A percentile compares a stretch with the other conserved stretches of the same genome.
Conservation (phyloP, 2,888 invertebrate species). For the Yponomeuta cagnagella region DNA sequence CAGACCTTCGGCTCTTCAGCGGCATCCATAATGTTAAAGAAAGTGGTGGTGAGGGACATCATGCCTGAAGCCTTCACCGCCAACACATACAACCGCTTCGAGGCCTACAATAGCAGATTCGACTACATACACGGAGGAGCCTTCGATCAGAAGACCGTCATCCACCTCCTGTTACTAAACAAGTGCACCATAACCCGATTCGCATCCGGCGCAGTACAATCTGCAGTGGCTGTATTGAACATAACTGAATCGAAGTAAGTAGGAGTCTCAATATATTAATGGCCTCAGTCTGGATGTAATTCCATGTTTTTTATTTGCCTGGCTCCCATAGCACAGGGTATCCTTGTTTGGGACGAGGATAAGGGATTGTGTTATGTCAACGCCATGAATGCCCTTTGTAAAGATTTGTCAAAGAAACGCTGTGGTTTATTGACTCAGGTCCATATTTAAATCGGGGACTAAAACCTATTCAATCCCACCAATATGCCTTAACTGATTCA, state of each 20-base stretch:
- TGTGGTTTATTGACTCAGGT: too few relatives aligned
- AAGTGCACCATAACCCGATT: slow-evolving; percentile 75
- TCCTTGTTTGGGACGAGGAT: background rate
- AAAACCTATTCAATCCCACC: too few relatives aligned
- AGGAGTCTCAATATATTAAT: background rate
- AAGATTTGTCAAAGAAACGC: too few relatives aligned
- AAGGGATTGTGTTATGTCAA: too few relatives aligned
- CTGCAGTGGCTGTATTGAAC: slow-evolving; percentile 78
- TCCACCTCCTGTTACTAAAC: slow-evolving; percentile 76
- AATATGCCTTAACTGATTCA: background rate
- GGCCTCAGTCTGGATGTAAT: too few relatives aligned
- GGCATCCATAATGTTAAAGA: slow-evolving; percentile 74
- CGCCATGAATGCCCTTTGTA: too few relatives aligned
- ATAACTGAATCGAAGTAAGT: slow-evolving; percentile 78
- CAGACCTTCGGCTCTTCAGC: slow-evolving; percentile 80
- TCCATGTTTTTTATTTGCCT: too few relatives aligned
- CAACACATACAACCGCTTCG: slow-evolving; percentile 77
- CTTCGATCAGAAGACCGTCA: slow-evolving; percentile 77
- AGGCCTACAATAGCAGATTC: slow-evolving; percentile 78
- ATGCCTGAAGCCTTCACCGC: slow-evolving; percentile 80
- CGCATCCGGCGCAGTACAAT: slow-evolving; percentile 76
- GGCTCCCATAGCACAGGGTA: background rate
- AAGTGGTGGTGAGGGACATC: slow-evolving; percentile 70
- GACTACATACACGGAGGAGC: slow-evolving; percentile 77
- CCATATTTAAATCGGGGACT: too few relatives aligned